Percentiles rank a stretch among this genome's conserved stretches.
phyloP scores from a whole-genome alignment of 2,888 invertebrate genomes.

The Schrankia costaestrigalis region DNA sequence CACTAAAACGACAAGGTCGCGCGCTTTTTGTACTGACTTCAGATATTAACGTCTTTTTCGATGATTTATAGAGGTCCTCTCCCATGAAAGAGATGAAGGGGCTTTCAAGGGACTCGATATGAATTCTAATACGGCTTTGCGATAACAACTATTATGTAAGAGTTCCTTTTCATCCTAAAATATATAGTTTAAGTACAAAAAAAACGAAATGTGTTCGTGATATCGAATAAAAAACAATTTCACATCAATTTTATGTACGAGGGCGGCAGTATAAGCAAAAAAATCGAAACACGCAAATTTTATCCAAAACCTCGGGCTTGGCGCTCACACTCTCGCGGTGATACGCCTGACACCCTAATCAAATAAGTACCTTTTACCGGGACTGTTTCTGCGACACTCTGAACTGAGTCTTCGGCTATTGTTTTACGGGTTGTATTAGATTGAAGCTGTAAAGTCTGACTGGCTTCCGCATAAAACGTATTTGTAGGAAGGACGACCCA shows the following conservation, averaged over 20 bases:
- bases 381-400: slow-evolving; percentile 30
- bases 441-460: slow-evolving; percentile 46
- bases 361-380: slow-evolving; percentile 80
- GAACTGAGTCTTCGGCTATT: slow-evolving; percentile 39
- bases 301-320: slow-evolving; percentile 75
- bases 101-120: slow-evolving; percentile 61
- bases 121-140: slow-evolving; percentile 64
- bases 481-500: slow-evolving; percentile 81
- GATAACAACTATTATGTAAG: slow-evolving; percentile 43
- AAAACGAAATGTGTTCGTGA: slow-evolving; percentile 22
- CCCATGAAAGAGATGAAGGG: slow-evolving; percentile 65
- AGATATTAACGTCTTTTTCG: slow-evolving; percentile 62
- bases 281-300: slow-evolving; percentile 78
- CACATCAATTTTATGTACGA: slow-evolving; percentile 44
- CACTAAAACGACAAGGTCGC: slow-evolving; percentile 44
- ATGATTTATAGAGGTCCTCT: slow-evolving; percentile 68
- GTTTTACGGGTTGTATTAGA: slow-evolving; percentile 45
- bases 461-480: slow-evolving; percentile 80
- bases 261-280: slow-evolving; percentile 51
- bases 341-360: slow-evolving; percentile 81
- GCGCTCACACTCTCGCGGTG: slow-evolving; percentile 76
- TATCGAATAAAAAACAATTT: slow-evolving; percentile 44
- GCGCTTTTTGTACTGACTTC: slow-evolving; percentile 56
- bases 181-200: slow-evolving; percentile 10
- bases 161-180: slow-evolving; percentile 18